Conservation (phyloP, 2,797 vertebrate species). For the Pitangus sulphuratus region DNA sequence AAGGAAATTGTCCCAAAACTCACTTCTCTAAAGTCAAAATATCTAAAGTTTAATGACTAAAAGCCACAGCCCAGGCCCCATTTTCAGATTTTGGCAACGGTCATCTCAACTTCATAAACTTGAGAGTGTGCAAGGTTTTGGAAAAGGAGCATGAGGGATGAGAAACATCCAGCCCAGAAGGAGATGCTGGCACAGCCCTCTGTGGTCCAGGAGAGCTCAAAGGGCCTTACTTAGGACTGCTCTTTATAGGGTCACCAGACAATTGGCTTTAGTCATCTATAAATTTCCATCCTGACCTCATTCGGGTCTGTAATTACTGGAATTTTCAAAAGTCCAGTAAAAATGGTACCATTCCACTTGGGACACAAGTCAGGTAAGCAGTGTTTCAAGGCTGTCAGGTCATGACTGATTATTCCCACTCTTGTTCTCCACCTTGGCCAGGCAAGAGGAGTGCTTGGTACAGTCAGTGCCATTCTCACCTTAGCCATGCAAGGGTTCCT, state of each 20-base stretch:
- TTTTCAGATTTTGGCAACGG: neutral
- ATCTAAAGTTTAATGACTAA: neutral
- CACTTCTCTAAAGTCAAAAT: neutral
- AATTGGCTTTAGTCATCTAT: neutral
- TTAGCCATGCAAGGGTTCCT: neutral
- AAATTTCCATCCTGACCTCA: neutral
- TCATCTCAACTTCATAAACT: neutral
- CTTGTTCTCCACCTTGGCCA: neutral
- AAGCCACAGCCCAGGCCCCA: neutral
- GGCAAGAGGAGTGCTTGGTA: neutral
- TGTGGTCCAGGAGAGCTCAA: neutral
- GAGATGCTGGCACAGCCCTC: neutral
- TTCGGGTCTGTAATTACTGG: neutral
- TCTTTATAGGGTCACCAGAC: neutral
- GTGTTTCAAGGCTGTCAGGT: neutral
- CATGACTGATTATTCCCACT: neutral
- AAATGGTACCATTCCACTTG: neutral
- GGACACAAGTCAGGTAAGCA: neutral
- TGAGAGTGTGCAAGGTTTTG: neutral
- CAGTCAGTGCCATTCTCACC: neutral
- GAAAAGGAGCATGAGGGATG: accelerated
- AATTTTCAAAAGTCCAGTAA: neutral
- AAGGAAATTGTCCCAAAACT: neutral
- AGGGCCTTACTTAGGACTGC: neutral
- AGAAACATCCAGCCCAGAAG: neutral